phyloP scores from a whole-genome alignment of 2,888 invertebrate genomes.

The Ischnura elegans region DNA sequence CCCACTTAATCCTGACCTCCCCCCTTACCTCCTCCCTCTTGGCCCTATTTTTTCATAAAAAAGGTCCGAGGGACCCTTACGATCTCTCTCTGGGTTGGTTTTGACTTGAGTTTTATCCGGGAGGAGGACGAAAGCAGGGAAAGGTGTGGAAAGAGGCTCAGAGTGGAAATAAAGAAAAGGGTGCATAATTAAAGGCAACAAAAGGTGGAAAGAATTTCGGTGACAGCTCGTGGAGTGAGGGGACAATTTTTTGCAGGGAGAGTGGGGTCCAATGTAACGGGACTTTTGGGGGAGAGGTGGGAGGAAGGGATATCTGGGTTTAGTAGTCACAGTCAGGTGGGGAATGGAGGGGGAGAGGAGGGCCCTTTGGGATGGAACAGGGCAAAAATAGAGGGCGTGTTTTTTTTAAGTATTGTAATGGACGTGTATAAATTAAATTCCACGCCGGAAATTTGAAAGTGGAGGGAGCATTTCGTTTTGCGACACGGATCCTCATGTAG shows the following conservation, averaged over 20 bases:
- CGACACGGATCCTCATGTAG: neutral
- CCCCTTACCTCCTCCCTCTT: neutral
- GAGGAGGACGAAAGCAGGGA: neutral
- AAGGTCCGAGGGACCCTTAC: neutral
- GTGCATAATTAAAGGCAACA: constrained; percentile 65
- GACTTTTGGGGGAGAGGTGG: neutral
- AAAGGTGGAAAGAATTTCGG: constrained; percentile 65
- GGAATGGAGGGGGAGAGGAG: neutral
- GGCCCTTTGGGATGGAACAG: neutral
- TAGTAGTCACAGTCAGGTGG: constrained; percentile 1
- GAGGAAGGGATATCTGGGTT: neutral
- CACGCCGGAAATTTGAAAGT: constrained; percentile 64
- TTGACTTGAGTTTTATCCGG: neutral
- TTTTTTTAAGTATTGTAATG: neutral
- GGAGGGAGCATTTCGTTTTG: constrained; percentile 54
- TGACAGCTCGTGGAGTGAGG: constrained; percentile 33
- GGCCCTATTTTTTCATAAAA: constrained; percentile 43
- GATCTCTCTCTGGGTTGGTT: neutral
- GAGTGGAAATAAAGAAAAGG: constrained; percentile 51
- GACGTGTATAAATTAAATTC: constrained; percentile 63
- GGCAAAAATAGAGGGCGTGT: constrained; percentile 30
- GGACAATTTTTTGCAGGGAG: neutral
- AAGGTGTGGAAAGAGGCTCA: neutral
- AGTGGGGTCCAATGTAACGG: neutral
- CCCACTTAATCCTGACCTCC: too few relatives aligned